Conservation (phyloP, 2,113 vertebrate species). For the Andinoacara biseriatus region DNA sequence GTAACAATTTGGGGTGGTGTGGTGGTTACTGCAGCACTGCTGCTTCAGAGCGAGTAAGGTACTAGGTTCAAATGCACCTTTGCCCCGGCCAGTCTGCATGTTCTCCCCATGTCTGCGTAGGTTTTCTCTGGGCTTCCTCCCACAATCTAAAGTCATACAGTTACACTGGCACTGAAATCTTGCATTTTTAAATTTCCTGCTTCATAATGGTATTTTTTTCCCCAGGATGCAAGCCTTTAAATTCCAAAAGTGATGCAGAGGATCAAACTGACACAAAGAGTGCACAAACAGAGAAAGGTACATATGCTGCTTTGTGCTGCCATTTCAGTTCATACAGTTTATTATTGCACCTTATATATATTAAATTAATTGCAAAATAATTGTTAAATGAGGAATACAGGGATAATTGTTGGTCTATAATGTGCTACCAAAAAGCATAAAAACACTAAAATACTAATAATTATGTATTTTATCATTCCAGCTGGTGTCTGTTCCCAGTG, state of each 20-base stretch:
- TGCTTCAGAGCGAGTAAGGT: too few relatives aligned
- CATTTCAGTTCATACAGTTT: accelerated
- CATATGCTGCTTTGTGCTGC: neutral
- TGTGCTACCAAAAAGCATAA: too few relatives aligned
- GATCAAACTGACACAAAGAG: neutral
- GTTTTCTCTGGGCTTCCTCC: too few relatives aligned
- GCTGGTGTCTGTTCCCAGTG: neutral
- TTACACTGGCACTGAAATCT: neutral
- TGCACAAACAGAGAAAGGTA: neutral
- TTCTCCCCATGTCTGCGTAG: too few relatives aligned
- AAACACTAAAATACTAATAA: too few relatives aligned
- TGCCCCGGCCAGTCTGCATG: too few relatives aligned
- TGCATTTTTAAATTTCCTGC: accelerated
- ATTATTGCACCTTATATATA: too few relatives aligned
- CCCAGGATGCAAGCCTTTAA: neutral
- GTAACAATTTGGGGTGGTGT: too few relatives aligned
- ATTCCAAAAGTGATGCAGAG: neutral
- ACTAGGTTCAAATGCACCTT: too few relatives aligned
- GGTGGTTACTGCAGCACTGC: too few relatives aligned
- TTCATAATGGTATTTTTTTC: neutral
- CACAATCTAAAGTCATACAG: too few relatives aligned
- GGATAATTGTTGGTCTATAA: neutral
- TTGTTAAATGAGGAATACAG: neutral
- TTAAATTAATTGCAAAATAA: neutral
- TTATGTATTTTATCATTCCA: neutral